These are phyloP conservation scores for Palloptera scutellata DNA, from an alignment of 2,888 invertebrate species.

Conservation along the genomic window DNA sequence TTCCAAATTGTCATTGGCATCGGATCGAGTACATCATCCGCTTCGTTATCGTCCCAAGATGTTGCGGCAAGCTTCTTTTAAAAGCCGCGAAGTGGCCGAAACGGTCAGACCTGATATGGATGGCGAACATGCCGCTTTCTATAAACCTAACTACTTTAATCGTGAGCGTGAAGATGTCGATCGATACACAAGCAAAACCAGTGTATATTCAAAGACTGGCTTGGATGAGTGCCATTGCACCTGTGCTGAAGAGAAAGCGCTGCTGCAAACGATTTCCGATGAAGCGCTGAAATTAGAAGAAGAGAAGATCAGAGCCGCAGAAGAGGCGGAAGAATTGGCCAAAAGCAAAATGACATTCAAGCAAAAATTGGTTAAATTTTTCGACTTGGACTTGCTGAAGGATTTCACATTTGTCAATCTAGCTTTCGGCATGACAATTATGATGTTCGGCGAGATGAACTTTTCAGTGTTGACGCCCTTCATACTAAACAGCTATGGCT, in stretches of 20 bases:
- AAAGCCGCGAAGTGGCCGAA: conserved; percentile 37
- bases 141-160: conserved; percentile 68
- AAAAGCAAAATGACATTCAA: conserved; percentile 65
- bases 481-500: conserved; percentile 73
- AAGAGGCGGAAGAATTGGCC: conserved; percentile 56
- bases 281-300: conserved; percentile 42
- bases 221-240: conserved; percentile 53
- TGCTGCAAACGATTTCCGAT: conserved; percentile 49
- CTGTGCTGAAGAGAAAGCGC: conserved; percentile 55
- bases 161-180: conserved; percentile 67
- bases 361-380: conserved; percentile 71
- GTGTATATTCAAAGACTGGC: conserved; percentile 51
- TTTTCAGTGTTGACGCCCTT: conserved; percentile 79
- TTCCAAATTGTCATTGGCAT: conserved; percentile 56
- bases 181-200: conserved; percentile 55
- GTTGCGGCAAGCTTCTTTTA: conserved; percentile 46
- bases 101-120: conserved; percentile 24
- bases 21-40: conserved; percentile 41
- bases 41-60: conserved; percentile 41
- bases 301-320: conserved; percentile 35
- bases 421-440: conserved; percentile 75
- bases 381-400: conserved; percentile 74
- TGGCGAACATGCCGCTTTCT: conserved; percentile 36
- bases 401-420: conserved; percentile 75
- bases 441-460: conserved; percentile 77